Conservation (phyloP, 2,888 invertebrate genomes). For the Lasiommata megera region DNA sequence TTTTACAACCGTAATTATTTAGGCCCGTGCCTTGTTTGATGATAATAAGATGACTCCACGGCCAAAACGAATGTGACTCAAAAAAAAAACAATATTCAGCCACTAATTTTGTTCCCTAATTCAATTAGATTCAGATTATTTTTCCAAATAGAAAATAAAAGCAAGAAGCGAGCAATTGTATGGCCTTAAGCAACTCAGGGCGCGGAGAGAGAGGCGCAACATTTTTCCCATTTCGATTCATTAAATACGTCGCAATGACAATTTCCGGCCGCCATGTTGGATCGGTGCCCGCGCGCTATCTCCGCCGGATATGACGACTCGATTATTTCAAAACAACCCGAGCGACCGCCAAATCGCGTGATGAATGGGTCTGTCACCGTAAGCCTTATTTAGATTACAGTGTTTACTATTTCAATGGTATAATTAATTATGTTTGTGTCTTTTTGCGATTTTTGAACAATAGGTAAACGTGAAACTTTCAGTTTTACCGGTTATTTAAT, state of each 20-base stretch:
- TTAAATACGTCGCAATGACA: constrained; percentile 57
- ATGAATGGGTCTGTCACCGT: constrained; percentile 16
- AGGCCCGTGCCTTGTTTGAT: too few relatives aligned
- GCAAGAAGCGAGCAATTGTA: constrained; percentile 17
- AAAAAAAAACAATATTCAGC: too few relatives aligned
- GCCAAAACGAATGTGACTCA: too few relatives aligned
- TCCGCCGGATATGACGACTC: constrained; percentile 56
- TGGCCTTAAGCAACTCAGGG: constrained; percentile 24
- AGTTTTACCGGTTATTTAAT: too few relatives aligned
- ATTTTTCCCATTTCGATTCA: constrained; percentile 47
- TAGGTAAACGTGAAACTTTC: too few relatives aligned
- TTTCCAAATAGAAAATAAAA: constrained; percentile 3
- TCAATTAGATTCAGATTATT: background rate
- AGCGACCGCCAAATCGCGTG: constrained; percentile 24
- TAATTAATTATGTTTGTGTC: background rate
- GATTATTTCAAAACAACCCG: constrained; percentile 47
- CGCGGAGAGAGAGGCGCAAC: constrained; percentile 16
- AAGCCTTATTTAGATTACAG: background rate
- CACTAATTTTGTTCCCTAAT: too few relatives aligned
- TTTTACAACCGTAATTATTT: too few relatives aligned
- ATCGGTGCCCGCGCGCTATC: constrained; percentile 49
- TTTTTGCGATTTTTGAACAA: background rate
- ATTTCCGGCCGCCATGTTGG: constrained; percentile 62
- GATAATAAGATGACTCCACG: too few relatives aligned
- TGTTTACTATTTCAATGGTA: background rate